Base-by-base conservation (phyloP, 2,797 vertebrate genomes). In the Discoglossus pictus region DNA sequence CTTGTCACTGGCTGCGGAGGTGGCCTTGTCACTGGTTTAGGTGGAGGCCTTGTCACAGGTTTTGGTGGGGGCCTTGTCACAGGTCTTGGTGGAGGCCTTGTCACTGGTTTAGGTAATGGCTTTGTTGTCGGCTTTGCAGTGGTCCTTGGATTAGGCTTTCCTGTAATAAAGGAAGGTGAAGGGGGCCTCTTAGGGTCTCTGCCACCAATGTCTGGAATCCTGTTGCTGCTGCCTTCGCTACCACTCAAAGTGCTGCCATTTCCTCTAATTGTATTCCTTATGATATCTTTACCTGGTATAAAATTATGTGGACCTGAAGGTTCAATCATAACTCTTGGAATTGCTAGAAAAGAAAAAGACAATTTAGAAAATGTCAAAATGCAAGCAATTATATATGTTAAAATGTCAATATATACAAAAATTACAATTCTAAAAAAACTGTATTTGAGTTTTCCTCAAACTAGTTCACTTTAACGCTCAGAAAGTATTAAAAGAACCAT, bases 291-390 rank as follows among this genome's bases (percentile, higher is more conserved):
- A 71, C 68, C 68, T 64, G 68, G 68, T 42, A 71, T 8, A 31
- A 71, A 71, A 71, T 71, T 65, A 61, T 78, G 68, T 7, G 88
- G 91, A 73, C 74, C 82, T 65, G 84, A 86, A 50, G 91, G 90
- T 38, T 94, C 92, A 75, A 93, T 90, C 73, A 79, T 81, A 77
- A 93, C 89, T 79, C 86, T 90, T 50, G 90, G 90, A 78, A 93
- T 90, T 76, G 90, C 91, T 91, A 78, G 53, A 88, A 81, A 16
- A 36, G 47, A 64, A 82, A n/a, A 82, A 31, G 27, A 4, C 27
- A 31, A 31, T 4, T 31, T 31, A 31, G 27, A 8, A n/a, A n/a
- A n/a, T n/a, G n/a, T n/a, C n/a, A n/a, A n/a, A n/a, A n/a, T n/a
- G n/a, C n/a, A n/a, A n/a, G n/a, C n/a, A n/a, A n/a, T n/a, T n/a